Base-by-base conservation (phyloP, 2,797 vertebrate species). In the Trematomus bernacchii region DNA sequence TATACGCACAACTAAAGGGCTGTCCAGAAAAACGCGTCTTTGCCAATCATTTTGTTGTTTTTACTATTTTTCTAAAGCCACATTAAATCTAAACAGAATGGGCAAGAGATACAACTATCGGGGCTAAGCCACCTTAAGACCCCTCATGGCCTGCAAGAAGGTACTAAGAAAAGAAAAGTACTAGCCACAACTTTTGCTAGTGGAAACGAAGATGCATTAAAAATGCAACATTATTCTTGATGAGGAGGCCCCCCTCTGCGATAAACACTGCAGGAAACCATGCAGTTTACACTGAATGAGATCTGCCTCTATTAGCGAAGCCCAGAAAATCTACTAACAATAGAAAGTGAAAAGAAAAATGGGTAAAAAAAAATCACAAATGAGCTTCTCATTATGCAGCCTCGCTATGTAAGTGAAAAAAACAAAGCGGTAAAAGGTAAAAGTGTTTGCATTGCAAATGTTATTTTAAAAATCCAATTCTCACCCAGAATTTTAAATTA, bases 321-420 rank as follows among this genome's bases (percentile, higher is more conserved):
- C 55, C 61, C 43, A 55, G 43, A 54, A 33, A 66, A 70, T 60
- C 21, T 52, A 70, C 15, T 33, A 61, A 71, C 53, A 61, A 55
- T 30, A 63, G 37, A 58, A 61, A 64, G 53, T 48, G 10, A 44
- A 63, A 7, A 52, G 3, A 57, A 71, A 54, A 53, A 63, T 19
- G 1, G 10, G 11, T 47, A 12, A n/a, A 61, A 27, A 37, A 37
- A 37, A 66, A 71, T 33, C 27, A 21, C 37, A 57, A 51, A 76
- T 51, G 21, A 57, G 64, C 54, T 64, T 53, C 44, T 66, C n/a
- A 51, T 73, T 66, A 69, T 68, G 33, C 52, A 51, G 46, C 58
- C 16, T 69, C 13, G 27, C 14, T 15, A 3, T 51, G 57, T 23
- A 43, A 40, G 10, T 18, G 23, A 53, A 43, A 55, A 48, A 46